These are phyloP conservation scores for Eremophila alpestris DNA, from an alignment of 2,797 vertebrate species.

Conservation along the genomic window DNA sequence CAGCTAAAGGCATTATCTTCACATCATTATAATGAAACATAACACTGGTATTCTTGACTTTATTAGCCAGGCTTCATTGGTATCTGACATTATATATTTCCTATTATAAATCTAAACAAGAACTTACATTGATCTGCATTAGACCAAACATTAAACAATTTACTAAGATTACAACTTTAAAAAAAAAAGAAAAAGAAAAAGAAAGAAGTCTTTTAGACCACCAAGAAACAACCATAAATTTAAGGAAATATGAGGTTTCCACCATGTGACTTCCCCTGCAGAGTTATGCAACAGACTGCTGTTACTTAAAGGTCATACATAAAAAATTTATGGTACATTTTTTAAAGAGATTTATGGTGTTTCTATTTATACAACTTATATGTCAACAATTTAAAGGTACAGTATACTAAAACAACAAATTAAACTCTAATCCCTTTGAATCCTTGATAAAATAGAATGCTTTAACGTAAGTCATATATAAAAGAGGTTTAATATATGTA, in stretches of 20 bases:
- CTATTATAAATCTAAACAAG: slow-evolving; percentile 79
- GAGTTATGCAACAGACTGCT: slow-evolving; percentile 79
- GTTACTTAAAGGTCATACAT: slow-evolving; percentile 78
- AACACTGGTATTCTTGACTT: slow-evolving; percentile 68
- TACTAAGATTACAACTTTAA: slow-evolving; percentile 75
- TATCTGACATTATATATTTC: slow-evolving; percentile 73
- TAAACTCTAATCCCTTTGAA: slow-evolving; percentile 61
- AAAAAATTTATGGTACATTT: slow-evolving; percentile 75
- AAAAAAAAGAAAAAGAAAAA: neutral
- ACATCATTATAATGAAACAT: slow-evolving; percentile 76
- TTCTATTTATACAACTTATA: slow-evolving; percentile 74
- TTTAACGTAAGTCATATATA: neutral
- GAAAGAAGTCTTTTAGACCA: slow-evolving; percentile 78
- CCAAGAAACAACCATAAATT: slow-evolving; percentile 87
- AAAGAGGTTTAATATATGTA: slow-evolving; percentile 17
- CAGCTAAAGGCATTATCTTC: slow-evolving; percentile 79
- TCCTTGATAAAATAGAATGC: slow-evolving; percentile 63
- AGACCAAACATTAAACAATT: slow-evolving; percentile 80
- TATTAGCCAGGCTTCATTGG: slow-evolving; percentile 60
- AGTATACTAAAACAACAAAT: slow-evolving; percentile 68
- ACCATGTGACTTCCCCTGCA: slow-evolving; percentile 79
- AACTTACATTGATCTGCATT: slow-evolving; percentile 78
- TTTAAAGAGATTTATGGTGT: slow-evolving; percentile 73
- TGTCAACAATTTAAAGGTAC: slow-evolving; percentile 74
- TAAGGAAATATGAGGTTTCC: slow-evolving; percentile 87